Base-by-base conservation (phyloP, 2,888 invertebrate species). In the Pteria penguin region DNA sequence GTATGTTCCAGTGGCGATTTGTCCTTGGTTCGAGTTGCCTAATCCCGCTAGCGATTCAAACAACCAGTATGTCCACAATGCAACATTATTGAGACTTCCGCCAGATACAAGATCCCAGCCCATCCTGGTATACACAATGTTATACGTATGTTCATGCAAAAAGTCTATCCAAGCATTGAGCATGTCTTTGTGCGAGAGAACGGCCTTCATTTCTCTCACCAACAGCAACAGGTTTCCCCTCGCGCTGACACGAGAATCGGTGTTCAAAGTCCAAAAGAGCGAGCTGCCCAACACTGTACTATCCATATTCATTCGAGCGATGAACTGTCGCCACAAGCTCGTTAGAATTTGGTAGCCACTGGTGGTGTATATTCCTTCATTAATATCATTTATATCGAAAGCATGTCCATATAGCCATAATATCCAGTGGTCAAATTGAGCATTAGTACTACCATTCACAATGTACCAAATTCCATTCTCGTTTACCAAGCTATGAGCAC, bases 61-160 rank as follows among this genome's bases (percentile, higher is more conserved):
- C 8, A 72, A 58, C 72, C 72, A 72, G 52, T 65, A 65, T 4
- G 65, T 26, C 72, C 72, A 72, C 2, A 58, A 32, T 26, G 33
- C 72, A 8, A 57, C 65, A 57, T 65, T 52, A 57, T 55, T 57
- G 5, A 27, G 26, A 11, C 18, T 62, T 24, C 65, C 57, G 32
- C 58, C 70, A 29, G 26, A 32, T 14, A 45, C 70, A n/a, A 60
- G 36, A n/a, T 61, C 45, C 70, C 70, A 70, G n/a, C 70, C 70
- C 27, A 26, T 33, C 14, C 27, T 8, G 4, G 60, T 70, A 27
- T 31, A 32, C 27, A 61, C 14, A 24, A 70, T 2, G 14, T 60
- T 60, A 29, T 45, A 45, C 36, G 60, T 29, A n/a, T 61, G 27
- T 27, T 60, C 57, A n/a, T 27, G 14, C 29, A 70, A 36, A 29